Conservation (phyloP, 2,113 vertebrate species). For the Chaenocephalus aceratus region DNA sequence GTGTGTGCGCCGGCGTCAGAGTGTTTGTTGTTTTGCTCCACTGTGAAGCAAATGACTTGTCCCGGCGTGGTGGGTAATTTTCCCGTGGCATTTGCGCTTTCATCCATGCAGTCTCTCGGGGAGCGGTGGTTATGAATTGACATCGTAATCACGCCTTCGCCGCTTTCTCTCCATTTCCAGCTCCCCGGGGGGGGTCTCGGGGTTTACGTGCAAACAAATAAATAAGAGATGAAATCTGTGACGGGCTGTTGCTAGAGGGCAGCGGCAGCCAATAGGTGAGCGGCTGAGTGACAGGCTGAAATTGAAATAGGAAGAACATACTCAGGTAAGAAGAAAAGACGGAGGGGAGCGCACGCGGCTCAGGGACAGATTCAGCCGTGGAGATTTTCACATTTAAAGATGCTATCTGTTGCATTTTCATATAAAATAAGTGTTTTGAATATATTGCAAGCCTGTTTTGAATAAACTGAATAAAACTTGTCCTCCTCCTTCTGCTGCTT, state of each 20-base stretch:
- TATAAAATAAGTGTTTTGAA: slow-evolving; percentile 50
- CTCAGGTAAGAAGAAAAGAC: slow-evolving; percentile 11
- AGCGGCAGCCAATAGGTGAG: slow-evolving; percentile 38
- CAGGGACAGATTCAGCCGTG: slow-evolving; percentile 1
- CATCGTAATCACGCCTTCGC: slow-evolving; percentile 67
- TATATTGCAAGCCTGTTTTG: background rate
- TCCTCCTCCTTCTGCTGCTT: background rate
- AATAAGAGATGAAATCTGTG: slow-evolving; percentile 56
- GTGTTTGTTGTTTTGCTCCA: slow-evolving; percentile 48
- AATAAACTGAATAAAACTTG: slow-evolving; percentile 23
- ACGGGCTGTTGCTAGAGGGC: slow-evolving; percentile 36
- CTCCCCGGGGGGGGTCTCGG: slow-evolving; percentile 20
- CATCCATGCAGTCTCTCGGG: slow-evolving; percentile 62
- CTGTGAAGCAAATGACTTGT: slow-evolving; percentile 56
- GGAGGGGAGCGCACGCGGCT: background rate
- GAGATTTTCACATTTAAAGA: slow-evolving; percentile 55
- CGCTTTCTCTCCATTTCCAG: slow-evolving; percentile 57
- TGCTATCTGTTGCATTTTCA: slow-evolving; percentile 59
- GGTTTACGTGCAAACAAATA: slow-evolving; percentile 47
- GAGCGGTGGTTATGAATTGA: slow-evolving; percentile 65
- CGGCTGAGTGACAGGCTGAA: slow-evolving; percentile 60
- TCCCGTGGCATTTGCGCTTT: slow-evolving; percentile 60
- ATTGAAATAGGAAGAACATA: slow-evolving; percentile 59
- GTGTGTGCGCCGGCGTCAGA: background rate
- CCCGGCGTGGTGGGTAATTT: slow-evolving; percentile 61